Evolutionary conservation across 1,140 invertebrate genomes (phyloP).

Genomic region (Leptopilina clavipes): DNA sequence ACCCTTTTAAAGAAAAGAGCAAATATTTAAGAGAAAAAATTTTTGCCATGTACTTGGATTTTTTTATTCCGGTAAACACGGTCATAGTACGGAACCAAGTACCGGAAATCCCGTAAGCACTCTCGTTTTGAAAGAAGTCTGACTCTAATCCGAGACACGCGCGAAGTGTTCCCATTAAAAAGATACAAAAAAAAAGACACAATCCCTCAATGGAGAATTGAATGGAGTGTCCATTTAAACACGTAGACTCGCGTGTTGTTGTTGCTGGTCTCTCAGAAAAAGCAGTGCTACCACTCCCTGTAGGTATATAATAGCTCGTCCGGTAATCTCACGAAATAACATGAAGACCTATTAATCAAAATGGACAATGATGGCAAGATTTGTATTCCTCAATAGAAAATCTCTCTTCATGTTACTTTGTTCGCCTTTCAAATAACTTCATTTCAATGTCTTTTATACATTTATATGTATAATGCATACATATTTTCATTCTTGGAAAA

Average conservation of each 20-base stretch:
- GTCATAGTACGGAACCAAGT: constrained; percentile 28
- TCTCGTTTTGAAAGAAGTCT: constrained; percentile 21
- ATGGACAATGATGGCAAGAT: constrained; percentile 21
- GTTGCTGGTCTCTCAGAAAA: not conserved
- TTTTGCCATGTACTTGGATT: not conserved
- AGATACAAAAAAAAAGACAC: not conserved
- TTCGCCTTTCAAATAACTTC: not conserved
- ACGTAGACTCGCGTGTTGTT: constrained; percentile 28
- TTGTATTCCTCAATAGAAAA: constrained; percentile 28
- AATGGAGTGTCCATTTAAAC: constrained; percentile 19
- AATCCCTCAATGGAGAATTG: constrained; percentile 17
- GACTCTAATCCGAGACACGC: constrained; percentile 26
- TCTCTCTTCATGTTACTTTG: not conserved
- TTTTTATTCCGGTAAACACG: not conserved
- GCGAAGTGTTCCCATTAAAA: constrained; percentile 11
- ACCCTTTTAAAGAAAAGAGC: no score
- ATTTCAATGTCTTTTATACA: not conserved
- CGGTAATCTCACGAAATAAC: constrained; percentile 29
- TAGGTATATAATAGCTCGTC: constrained; percentile 4
- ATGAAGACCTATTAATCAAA: constrained; percentile 21
- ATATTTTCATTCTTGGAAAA: not conserved
- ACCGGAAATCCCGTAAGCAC: constrained; percentile 31
- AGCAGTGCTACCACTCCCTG: constrained; percentile 31
- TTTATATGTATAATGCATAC: constrained; percentile 2
- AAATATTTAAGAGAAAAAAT: no score